Percentiles rank a stretch among this genome's conserved stretches.
phyloP scores from a whole-genome alignment of 2,113 vertebrate species.

The Monarcha castaneiventris region DNA sequence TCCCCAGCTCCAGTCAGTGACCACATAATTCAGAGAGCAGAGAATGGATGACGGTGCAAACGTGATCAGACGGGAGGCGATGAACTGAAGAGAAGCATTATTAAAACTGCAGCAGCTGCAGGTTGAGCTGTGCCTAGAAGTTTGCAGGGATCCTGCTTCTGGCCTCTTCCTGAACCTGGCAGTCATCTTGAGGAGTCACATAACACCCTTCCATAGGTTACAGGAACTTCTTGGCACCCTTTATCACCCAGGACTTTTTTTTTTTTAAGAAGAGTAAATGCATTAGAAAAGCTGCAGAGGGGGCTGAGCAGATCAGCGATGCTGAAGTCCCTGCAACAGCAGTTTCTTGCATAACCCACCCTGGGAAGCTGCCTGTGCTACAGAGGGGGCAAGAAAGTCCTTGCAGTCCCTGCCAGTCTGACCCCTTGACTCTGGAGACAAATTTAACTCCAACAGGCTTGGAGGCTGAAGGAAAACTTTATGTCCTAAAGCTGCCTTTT shows the following conservation, averaged over 20 bases:
- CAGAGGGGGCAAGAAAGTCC: neutral
- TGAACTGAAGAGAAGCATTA: neutral
- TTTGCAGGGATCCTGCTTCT: neutral
- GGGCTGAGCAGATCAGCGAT: neutral
- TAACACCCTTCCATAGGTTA: neutral
- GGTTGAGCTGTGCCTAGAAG: neutral
- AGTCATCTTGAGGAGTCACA: neutral
- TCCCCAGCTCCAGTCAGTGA: neutral
- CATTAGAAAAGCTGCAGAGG: neutral
- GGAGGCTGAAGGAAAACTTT: neutral
- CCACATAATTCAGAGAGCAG: neutral
- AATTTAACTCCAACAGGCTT: neutral
- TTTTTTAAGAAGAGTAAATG: neutral
- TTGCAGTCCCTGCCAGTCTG: neutral
- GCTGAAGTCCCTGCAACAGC: neutral
- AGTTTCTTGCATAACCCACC: neutral
- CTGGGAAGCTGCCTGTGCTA: neutral
- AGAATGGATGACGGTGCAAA: neutral
- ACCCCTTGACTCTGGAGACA: neutral
- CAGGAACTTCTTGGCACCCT: neutral
- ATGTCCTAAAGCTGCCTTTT: neutral
- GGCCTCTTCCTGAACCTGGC: neutral
- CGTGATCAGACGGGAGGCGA: fast-evolving
- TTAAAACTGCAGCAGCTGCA: neutral
- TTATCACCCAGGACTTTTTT: neutral